These are phyloP conservation scores for Drosophila nigromelanica DNA, from an alignment of 1,140 invertebrate genomes.

Conservation along the genomic window DNA sequence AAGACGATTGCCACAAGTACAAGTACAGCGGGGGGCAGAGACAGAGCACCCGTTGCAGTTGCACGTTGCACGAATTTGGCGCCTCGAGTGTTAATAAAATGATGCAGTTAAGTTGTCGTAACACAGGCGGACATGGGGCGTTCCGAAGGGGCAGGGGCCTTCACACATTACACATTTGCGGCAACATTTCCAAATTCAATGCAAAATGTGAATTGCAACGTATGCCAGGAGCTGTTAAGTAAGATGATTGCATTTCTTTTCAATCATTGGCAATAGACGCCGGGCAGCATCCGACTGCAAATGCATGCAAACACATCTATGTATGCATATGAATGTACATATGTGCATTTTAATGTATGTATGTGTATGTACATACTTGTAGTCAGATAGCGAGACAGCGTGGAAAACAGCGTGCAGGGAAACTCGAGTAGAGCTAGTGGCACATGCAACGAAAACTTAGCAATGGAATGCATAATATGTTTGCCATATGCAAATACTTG, in stretches of 20 bases:
- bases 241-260: conserved; percentile 79
- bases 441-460: conserved; percentile 44
- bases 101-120: conserved; percentile 71
- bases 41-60: conserved; percentile 1
- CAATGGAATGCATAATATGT: conserved; percentile 66
- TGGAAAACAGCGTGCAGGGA: conserved; percentile 14
- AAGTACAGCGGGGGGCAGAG: not conserved
- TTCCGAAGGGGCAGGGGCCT: no score
- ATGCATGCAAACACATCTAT: not conserved
- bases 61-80: conserved; percentile 47
- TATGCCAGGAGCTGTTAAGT: conserved; percentile 30
- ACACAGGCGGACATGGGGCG: conserved; percentile 42
- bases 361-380: not conserved
- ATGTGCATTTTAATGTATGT: not conserved
- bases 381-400: conserved; percentile 18
- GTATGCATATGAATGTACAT: not conserved
- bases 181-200: conserved; percentile 59
- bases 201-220: conserved; percentile 67
- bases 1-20: conserved; percentile 27
- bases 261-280: conserved; percentile 62
- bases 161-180: conserved; percentile 18
- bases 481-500: conserved; percentile 66
- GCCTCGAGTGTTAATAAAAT: conserved; percentile 79
- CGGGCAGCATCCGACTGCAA: conserved; percentile 43
- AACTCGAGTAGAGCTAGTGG: conserved; percentile 24